Evolutionary conservation across 2,113 vertebrate species (phyloP).

Genomic region (Columba livia): DNA sequence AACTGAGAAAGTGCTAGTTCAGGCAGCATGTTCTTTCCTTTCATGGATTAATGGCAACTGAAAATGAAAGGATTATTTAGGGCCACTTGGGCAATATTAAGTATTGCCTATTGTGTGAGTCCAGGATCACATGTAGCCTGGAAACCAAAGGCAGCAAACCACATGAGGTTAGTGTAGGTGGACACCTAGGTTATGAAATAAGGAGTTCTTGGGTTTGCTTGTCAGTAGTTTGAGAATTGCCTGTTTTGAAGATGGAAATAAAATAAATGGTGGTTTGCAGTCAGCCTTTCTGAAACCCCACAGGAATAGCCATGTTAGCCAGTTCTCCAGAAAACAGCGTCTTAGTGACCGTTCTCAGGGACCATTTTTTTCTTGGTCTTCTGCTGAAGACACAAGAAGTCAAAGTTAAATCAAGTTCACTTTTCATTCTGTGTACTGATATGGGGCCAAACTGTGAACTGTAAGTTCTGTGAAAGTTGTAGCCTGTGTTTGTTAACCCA

Average conservation of each 20-base stretch:
- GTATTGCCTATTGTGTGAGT: slow-evolving; percentile 11
- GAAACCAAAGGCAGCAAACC: slow-evolving; percentile 33
- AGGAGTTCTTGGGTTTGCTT: background rate
- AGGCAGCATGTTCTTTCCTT: slow-evolving; percentile 34
- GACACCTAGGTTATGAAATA: slow-evolving; percentile 27
- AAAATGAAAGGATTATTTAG: slow-evolving; percentile 62
- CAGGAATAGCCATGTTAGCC: background rate
- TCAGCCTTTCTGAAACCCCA: background rate
- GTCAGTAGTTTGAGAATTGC: background rate
- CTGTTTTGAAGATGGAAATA: background rate
- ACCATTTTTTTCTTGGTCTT: background rate
- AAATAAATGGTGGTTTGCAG: background rate
- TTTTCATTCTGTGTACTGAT: background rate
- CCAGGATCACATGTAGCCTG: background rate
- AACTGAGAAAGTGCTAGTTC: slow-evolving; percentile 58
- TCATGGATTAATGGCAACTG: slow-evolving; percentile 35
- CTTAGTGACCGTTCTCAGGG: background rate
- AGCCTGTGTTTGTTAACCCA: background rate
- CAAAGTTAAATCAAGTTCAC: background rate
- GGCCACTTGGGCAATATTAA: slow-evolving; percentile 55
- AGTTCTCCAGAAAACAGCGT: background rate
- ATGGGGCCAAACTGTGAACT: background rate
- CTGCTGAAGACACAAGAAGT: background rate
- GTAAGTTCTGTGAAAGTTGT: background rate
- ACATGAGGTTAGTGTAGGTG: slow-evolving; percentile 23